A percentile compares a stretch with the other conserved stretches of the same genome.
These are phyloP conservation scores for Zosterops pallidus DNA, from an alignment of 2,113 vertebrate genomes.

Conservation along the genomic window DNA sequence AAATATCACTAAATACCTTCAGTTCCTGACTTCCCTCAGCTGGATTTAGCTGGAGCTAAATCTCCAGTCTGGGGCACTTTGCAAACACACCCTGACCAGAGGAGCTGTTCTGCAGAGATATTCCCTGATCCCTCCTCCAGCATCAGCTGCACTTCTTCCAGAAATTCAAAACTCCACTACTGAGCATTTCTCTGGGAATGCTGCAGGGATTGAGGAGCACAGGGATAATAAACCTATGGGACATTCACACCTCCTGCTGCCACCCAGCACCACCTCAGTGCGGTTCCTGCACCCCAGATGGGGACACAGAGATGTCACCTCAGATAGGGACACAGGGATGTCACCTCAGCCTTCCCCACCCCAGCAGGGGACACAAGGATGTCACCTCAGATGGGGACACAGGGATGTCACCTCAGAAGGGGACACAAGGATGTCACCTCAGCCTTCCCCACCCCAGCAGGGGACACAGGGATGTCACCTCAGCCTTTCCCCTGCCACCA, in stretches of 20 bases:
- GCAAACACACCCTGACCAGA: neutral
- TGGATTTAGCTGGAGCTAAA: neutral
- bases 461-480: neutral
- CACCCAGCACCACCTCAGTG: neutral
- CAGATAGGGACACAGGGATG: neutral
- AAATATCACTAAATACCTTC: neutral
- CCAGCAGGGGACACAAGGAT: neutral
- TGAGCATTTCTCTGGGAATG: neutral
- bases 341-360: neutral
- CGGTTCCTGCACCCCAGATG: too few relatives aligned
- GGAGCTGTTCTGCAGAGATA: neutral
- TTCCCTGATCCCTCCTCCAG: neutral
- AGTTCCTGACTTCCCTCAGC: neutral
- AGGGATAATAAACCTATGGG: neutral
- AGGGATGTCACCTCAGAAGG: neutral
- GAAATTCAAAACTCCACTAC: neutral
- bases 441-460: too few relatives aligned
- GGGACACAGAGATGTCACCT: neutral
- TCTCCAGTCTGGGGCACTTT: neutral
- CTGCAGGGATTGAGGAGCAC: neutral
- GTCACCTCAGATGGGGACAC: neutral
- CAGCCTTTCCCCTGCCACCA: neutral
- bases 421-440: neutral
- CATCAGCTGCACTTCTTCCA: neutral
- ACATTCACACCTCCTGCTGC: neutral